A percentile compares a stretch with the other conserved stretches of the same genome.
These are phyloP conservation scores for Pangasius mekongensis DNA, from an alignment of 2,797 vertebrate species.

Conservation along the genomic window DNA sequence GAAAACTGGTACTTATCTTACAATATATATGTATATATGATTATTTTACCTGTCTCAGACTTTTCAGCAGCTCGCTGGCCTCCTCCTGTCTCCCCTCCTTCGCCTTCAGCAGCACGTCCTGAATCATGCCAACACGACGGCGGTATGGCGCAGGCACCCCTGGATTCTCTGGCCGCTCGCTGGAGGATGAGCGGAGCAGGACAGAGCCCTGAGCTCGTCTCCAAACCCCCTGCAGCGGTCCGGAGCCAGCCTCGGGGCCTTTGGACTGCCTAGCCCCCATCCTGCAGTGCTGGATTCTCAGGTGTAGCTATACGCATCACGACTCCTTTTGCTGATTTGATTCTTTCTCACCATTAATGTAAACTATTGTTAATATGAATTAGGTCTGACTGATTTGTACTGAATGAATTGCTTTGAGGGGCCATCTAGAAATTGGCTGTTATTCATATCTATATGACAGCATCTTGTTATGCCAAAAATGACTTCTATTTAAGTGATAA, in stretches of 20 bases:
- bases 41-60: slow-evolving; percentile 80
- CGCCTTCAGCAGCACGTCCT: slow-evolving; percentile 79
- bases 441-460: background rate
- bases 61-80: slow-evolving; percentile 77
- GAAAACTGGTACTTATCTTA: background rate
- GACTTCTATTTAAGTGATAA: background rate
- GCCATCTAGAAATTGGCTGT: background rate
- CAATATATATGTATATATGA: background rate
- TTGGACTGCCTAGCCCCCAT: slow-evolving; percentile 82
- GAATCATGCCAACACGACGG: slow-evolving; percentile 79
- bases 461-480: background rate
- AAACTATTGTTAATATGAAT: background rate
- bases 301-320: slow-evolving; percentile 11
- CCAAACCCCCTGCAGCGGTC: slow-evolving; percentile 64
- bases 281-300: slow-evolving; percentile 38
- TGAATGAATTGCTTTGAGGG: background rate
- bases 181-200: slow-evolving; percentile 73
- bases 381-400: background rate
- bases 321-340: background rate
- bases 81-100: slow-evolving; percentile 79
- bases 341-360: background rate
- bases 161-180: slow-evolving; percentile 73
- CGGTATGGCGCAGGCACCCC: slow-evolving; percentile 75
- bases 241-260: slow-evolving; percentile 66
- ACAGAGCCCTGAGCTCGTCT: slow-evolving; percentile 69